phyloP scores from a whole-genome alignment of 2,888 invertebrate genomes.

The Pammene aurita region DNA sequence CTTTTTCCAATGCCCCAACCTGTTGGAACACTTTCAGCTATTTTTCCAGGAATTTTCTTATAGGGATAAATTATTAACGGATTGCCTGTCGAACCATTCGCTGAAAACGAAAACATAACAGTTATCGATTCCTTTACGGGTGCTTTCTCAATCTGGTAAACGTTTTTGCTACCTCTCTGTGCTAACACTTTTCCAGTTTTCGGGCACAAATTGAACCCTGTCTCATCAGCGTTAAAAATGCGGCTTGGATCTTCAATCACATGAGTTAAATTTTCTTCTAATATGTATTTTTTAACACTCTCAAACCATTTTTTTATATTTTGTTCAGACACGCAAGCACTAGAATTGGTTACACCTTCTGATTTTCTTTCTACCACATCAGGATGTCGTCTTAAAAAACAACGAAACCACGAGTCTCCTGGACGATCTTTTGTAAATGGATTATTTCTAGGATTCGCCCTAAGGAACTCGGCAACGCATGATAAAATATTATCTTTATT shows the following conservation, averaged over 20 bases:
- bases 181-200: slow-evolving; percentile 9
- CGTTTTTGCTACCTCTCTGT: slow-evolving; percentile 9
- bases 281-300: neutral
- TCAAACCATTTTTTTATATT: slow-evolving; percentile 6
- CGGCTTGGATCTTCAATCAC: too few relatives aligned
- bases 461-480: too few relatives aligned
- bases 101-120: slow-evolving; percentile 20
- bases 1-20: neutral
- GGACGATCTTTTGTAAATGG: neutral
- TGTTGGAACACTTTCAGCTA: slow-evolving; percentile 6
- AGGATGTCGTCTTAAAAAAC: too few relatives aligned
- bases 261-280: too few relatives aligned
- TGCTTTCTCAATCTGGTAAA: slow-evolving; percentile 11
- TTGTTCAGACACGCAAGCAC: slow-evolving; percentile 9
- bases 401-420: slow-evolving; percentile 2
- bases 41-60: slow-evolving; percentile 20
- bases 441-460: neutral
- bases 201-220: neutral
- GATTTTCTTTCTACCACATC: too few relatives aligned
- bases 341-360: too few relatives aligned
- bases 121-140: slow-evolving; percentile 31
- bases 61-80: slow-evolving; percentile 23
- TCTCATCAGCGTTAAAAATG: too few relatives aligned
- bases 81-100: slow-evolving; percentile 15
- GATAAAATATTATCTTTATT: too few relatives aligned